phyloP scores from a whole-genome alignment of 1,140 invertebrate genomes.

The Camponotus floridanus region DNA sequence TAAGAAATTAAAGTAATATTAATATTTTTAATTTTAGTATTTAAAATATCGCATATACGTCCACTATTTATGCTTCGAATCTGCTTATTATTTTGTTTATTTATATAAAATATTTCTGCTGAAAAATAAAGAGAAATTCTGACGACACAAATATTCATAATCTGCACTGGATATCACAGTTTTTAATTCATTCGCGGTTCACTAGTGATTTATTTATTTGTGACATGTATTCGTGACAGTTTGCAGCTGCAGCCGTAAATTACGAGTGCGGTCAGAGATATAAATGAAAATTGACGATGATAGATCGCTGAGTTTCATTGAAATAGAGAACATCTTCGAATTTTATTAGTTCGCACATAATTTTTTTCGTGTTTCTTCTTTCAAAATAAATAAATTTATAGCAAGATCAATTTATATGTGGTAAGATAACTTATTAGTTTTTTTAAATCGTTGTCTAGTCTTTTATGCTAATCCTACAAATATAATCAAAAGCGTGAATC shows the following conservation, averaged over 20 bases:
- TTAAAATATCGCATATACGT: too few species aligned
- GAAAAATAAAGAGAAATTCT: neutral
- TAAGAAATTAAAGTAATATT: neutral
- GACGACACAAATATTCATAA: constrained; percentile 10
- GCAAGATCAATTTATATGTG: constrained; percentile 2
- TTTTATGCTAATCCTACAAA: neutral
- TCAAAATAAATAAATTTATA: neutral
- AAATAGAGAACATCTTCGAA: constrained; percentile 15
- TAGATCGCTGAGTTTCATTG: constrained; percentile 7
- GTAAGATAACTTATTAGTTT: neutral
- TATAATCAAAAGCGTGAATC: neutral
- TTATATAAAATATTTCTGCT: neutral
- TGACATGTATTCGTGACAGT: constrained; percentile 20
- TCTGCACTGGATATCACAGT: constrained; percentile 24
- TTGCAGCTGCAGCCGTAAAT: constrained; percentile 37
- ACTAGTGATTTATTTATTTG: constrained; percentile 52
- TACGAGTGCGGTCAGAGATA: constrained; percentile 47
- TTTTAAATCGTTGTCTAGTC: neutral
- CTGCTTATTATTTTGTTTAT: too few species aligned
- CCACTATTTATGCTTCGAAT: too few species aligned
- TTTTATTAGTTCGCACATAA: neutral
- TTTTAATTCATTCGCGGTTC: constrained; percentile 38
- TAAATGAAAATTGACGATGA: constrained; percentile 58
- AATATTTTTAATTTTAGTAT: too few species aligned
- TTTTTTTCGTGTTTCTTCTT: neutral